A percentile compares a stretch with the other conserved stretches of the same genome.
Conservation (phyloP, 2,113 vertebrate species). For the Danio rerio region GRCz12tu NC_133179.1:48797001-48797500, state of each 20-base stretch:
- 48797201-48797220: constrained; percentile 32
- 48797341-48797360: not conserved
- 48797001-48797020: constrained; percentile 42
- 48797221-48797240: constrained; percentile 1
- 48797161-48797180: constrained; percentile 18
- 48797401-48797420: constrained; percentile 10
- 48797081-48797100: constrained; percentile 43
- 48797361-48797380: constrained; percentile 5
- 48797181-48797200: constrained; percentile 39
- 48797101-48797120: constrained; percentile 52
- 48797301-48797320: not conserved
- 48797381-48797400: not conserved
- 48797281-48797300: constrained; percentile 24
- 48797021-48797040: constrained; percentile 42
- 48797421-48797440: not conserved
- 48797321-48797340: not conserved
- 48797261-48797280: constrained; percentile 34
- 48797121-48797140: constrained; percentile 45
- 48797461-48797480: not conserved
- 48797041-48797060: constrained; percentile 31
- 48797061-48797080: constrained; percentile 32
- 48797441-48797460: not conserved
- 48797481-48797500: not conserved
- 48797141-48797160: constrained; percentile 43
- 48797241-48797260: constrained; percentile 16